Base-by-base conservation (phyloP, 2,888 invertebrate species). In the Xestia sexstrigata region DNA sequence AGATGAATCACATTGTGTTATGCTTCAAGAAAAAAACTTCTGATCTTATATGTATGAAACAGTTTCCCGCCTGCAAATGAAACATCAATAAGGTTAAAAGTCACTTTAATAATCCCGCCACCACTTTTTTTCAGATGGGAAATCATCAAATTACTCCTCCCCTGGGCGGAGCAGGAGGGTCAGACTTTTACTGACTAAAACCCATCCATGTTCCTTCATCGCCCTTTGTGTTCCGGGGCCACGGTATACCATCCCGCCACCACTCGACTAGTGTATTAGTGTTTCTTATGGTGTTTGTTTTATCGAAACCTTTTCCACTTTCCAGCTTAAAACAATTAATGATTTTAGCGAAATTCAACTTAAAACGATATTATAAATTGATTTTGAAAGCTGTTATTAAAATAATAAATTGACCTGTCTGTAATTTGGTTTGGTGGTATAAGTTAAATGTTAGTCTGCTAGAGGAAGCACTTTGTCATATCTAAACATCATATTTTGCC, bases 1-100 rank as follows among this genome's bases (percentile, higher is more conserved):
- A n/a, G n/a, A n/a, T n/a, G n/a, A n/a, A n/a, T n/a, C n/a, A n/a
- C n/a, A n/a, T n/a, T n/a, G n/a, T n/a, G n/a, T n/a, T n/a, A n/a
- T n/a, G n/a, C n/a, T n/a, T n/a, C n/a, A n/a, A n/a, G n/a, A n/a
- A n/a, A n/a, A n/a, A n/a, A n/a, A n/a, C n/a, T n/a, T n/a, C n/a
- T n/a, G n/a, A n/a, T n/a, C n/a, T n/a, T 58, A 9, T 68, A 15
- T 67, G 9, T 70, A 20, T 63, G 42, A 71, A 66, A 76, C 26
- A 52, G 62, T 71, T 73, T 52, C 23, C 74, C 23, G 47, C 26
- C 60, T 60, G 62, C 55, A 74, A 83, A 80, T 79, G 58, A 69
- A 78, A 92, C 90, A 90, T 90, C 90, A 91, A 91, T 91, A 89
- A 91, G 87, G 89, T 90, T 90, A 82, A 93, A 93, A 93, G 92